Evolutionary conservation across 2,797 vertebrate species (phyloP).

Genomic region (Catostomus latipinnis): DNA sequence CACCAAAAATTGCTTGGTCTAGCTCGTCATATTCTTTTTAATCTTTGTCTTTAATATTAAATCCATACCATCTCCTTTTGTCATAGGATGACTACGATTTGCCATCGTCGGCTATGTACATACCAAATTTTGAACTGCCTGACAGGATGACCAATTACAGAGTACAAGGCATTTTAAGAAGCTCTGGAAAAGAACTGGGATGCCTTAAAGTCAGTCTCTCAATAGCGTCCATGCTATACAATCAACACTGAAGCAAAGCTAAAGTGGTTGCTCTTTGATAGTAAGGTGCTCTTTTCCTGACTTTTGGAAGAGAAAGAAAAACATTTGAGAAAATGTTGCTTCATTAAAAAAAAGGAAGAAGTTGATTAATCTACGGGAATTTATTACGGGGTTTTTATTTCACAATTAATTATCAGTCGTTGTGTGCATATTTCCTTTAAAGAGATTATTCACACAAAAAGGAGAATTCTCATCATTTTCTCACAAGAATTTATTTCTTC

Average conservation of each 20-base stretch:
- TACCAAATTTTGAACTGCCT: conserved; percentile 83
- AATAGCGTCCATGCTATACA: neutral
- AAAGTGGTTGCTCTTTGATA: neutral
- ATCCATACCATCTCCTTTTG: conserved; percentile 2
- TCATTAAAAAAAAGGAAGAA: too few species aligned
- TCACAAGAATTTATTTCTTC: too few species aligned
- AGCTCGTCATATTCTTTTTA: neutral
- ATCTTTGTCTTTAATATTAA: neutral
- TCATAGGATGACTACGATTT: conserved; percentile 84
- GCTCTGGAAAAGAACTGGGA: conserved; percentile 68
- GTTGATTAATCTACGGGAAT: too few species aligned
- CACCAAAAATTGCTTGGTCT: neutral
- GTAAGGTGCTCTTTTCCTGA: neutral
- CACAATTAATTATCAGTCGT: too few species aligned
- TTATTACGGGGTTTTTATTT: too few species aligned
- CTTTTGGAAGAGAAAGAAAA: neutral
- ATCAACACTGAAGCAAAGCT: neutral
- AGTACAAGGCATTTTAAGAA: conserved; percentile 68
- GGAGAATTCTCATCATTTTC: too few species aligned
- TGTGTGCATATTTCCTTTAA: too few species aligned
- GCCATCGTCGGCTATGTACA: conserved; percentile 78
- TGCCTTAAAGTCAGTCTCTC: conserved; percentile 82
- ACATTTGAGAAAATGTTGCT: too few species aligned
- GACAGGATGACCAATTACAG: conserved; percentile 86
- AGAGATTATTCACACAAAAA: too few species aligned